Conservation (phyloP, 2,113 vertebrate species). For the Silurus meridionalis region DNA sequence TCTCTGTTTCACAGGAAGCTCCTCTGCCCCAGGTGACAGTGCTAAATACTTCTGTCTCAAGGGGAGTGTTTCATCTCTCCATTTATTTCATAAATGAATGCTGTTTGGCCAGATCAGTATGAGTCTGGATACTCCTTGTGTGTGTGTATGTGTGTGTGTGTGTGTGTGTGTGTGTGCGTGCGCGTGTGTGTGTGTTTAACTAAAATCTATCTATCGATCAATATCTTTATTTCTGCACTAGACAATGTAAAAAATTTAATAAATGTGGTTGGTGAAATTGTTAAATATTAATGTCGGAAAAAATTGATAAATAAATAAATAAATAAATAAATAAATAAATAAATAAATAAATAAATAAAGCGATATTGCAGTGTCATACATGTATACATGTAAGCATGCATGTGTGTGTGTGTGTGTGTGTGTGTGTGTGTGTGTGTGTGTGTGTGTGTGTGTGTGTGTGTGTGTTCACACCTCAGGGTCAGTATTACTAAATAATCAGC, state of each 20-base stretch:
- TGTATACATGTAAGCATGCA: background rate
- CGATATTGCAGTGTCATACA: background rate
- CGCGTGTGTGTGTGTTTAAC: background rate
- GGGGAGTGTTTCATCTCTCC: slow-evolving; percentile 63
- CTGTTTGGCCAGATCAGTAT: slow-evolving; percentile 44
- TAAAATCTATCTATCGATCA: background rate
- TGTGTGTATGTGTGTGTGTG: slow-evolving; percentile 33
- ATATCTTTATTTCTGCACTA: too few relatives aligned
- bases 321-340: background rate
- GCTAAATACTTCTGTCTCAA: slow-evolving; percentile 74
- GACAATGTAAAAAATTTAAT: too few relatives aligned
- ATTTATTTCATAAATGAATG: slow-evolving; percentile 63
- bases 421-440: slow-evolving; percentile 19
- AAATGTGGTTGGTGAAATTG: too few relatives aligned
- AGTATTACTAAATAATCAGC: slow-evolving; percentile 19
- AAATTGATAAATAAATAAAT: background rate
- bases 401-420: slow-evolving; percentile 28
- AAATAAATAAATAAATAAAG: background rate
- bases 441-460: background rate
- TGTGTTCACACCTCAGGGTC: slow-evolving; percentile 10
- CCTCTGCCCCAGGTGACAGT: slow-evolving; percentile 71
- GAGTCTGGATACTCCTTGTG: background rate
- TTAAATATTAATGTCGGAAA: background rate
- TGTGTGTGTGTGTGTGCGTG: slow-evolving; percentile 12
- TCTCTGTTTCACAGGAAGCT: background rate